Evolutionary conservation across 2,888 invertebrate genomes (phyloP).

Genomic region (Brenthis ino): DNA sequence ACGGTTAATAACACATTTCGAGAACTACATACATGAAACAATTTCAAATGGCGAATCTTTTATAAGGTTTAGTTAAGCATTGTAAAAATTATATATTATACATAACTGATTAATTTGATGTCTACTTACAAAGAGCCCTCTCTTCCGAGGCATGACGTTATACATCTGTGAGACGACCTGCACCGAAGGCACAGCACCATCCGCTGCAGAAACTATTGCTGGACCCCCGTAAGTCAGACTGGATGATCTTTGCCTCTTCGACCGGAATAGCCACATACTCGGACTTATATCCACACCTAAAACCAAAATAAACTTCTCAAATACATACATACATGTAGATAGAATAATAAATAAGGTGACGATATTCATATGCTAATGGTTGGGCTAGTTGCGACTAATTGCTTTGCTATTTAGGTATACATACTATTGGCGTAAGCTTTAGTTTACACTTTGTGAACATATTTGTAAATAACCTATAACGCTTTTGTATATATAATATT

Average conservation of each 20-base stretch:
- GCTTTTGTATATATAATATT: too few species aligned
- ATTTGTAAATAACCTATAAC: too few species aligned
- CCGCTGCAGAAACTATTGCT: conserved; percentile 53
- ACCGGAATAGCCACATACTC: conserved; percentile 54
- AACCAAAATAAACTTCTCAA: conserved; percentile 28
- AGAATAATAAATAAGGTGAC: background rate
- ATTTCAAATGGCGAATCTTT: too few species aligned
- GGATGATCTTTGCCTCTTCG: conserved; percentile 34
- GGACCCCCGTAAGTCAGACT: conserved; percentile 44
- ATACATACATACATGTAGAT: background rate
- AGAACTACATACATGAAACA: too few species aligned
- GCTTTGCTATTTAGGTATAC: background rate
- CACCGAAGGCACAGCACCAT: conserved; percentile 51
- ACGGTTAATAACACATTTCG: too few species aligned
- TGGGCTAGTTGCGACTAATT: background rate
- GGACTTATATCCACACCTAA: conserved; percentile 21
- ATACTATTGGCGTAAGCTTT: background rate
- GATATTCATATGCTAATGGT: conserved; percentile 5
- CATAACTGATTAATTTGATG: too few species aligned
- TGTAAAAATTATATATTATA: too few species aligned
- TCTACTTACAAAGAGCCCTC: conserved; percentile 58
- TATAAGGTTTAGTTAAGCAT: too few species aligned
- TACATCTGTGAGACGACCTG: conserved; percentile 54
- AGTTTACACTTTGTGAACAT: background rate
- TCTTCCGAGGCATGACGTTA: conserved; percentile 50